A percentile compares a stretch with the other conserved stretches of the same genome.
These are phyloP conservation scores for Pollenia amentaria DNA, from an alignment of 2,888 invertebrate species.

Conservation along the genomic window DNA sequence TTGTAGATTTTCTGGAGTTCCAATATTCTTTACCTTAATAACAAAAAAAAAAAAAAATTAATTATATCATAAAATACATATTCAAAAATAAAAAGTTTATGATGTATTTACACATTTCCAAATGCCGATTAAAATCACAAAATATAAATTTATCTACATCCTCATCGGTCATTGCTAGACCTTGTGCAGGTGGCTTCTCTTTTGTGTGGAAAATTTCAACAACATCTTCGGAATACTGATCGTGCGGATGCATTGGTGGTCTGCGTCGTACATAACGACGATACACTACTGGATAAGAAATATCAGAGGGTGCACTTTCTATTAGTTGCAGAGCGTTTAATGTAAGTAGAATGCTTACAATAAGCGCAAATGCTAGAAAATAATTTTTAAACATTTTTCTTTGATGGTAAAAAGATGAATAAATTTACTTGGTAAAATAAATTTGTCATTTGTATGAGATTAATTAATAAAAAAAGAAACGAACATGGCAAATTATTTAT, in stretches of 20 bases:
- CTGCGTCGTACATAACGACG: conserved; percentile 76
- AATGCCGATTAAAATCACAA: conserved; percentile 78
- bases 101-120: conserved; percentile 76
- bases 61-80: no score
- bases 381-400: conserved; percentile 45
- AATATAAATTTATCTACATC: conserved; percentile 77
- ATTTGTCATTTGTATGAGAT: neutral
- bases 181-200: conserved; percentile 65
- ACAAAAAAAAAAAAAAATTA: neutral
- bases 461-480: conserved; percentile 17
- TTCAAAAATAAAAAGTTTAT: neutral
- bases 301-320: conserved; percentile 8
- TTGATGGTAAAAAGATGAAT: conserved; percentile 33
- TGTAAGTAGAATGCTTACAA: neutral
- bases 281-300: conserved; percentile 66
- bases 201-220: conserved; percentile 76
- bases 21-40: conserved; percentile 41
- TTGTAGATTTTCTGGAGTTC: neutral
- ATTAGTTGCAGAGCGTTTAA: neutral
- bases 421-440: conserved; percentile 30
- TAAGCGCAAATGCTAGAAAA: conserved; percentile 15
- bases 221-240: conserved; percentile 76
- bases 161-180: conserved; percentile 72
- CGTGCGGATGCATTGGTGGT: conserved; percentile 63
- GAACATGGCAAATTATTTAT: conserved; percentile 8